phyloP scores from a whole-genome alignment of 2,113 vertebrate genomes.

The Cairina moschata region DNA sequence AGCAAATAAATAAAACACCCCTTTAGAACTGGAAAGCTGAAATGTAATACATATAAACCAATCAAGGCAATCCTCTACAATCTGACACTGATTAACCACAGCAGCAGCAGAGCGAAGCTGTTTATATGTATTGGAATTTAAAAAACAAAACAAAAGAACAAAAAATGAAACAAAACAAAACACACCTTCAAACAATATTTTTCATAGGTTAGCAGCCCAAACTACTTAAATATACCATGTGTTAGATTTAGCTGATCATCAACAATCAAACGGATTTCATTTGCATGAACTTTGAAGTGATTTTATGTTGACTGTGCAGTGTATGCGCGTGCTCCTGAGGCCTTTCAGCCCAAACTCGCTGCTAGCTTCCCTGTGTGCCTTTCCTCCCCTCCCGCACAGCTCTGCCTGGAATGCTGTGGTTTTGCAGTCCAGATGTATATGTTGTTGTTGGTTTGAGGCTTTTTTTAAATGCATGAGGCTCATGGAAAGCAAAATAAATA shows the following conservation, averaged over 20 bases:
- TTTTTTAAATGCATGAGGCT: not conserved
- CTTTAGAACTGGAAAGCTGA: constrained; percentile 43
- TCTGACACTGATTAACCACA: constrained; percentile 59
- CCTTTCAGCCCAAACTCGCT: not conserved
- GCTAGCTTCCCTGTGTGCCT: not conserved
- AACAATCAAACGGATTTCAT: not conserved
- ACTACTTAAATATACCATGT: not conserved
- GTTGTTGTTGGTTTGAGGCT: not conserved
- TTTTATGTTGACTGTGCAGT: not conserved
- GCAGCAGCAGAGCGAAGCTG: not conserved
- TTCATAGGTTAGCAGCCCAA: not conserved
- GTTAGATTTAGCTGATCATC: not conserved
- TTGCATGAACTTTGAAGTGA: not conserved
- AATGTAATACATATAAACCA: constrained; percentile 55
- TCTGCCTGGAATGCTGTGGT: constrained; percentile 64
- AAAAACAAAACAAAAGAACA: not conserved
- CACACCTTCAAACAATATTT: not conserved
- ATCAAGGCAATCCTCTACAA: constrained; percentile 37
- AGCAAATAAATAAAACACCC: constrained; percentile 58
- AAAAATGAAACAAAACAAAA: not conserved
- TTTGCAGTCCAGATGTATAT: constrained; percentile 57
- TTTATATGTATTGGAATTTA: not conserved
- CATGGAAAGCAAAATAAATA: constrained; percentile 51
- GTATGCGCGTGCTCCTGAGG: accelerated
- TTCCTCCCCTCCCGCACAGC: not conserved